phyloP scores from a whole-genome alignment of 1,140 invertebrate species.

The Mylabris phalerata region DNA sequence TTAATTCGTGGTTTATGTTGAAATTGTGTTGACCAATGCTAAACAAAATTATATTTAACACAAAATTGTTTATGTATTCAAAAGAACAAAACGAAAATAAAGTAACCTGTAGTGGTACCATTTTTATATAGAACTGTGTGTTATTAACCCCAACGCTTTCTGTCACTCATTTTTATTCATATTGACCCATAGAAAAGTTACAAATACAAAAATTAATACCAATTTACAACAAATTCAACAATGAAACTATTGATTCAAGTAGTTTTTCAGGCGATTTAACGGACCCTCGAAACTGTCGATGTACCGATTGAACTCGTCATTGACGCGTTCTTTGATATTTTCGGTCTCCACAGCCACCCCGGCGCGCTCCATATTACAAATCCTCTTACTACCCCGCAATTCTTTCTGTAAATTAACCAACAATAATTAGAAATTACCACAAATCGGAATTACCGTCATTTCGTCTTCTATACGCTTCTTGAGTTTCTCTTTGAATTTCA shows the following conservation, averaged over 20 bases:
- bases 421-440: background rate
- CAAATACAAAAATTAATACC: background rate
- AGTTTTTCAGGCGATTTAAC: slow-evolving; percentile 7
- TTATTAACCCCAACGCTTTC: too few species aligned
- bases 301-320: slow-evolving; percentile 23
- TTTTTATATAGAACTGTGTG: slow-evolving; percentile 8
- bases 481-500: slow-evolving; percentile 19
- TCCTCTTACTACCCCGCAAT: slow-evolving; percentile 19
- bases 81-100: too few species aligned
- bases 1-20: too few species aligned
- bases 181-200: background rate
- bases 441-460: background rate
- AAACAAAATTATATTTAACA: too few species aligned
- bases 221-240: background rate
- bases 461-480: slow-evolving; percentile 16
- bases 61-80: too few species aligned
- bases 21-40: too few species aligned
- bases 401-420: slow-evolving; percentile 16
- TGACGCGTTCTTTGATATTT: slow-evolving; percentile 6
- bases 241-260: background rate
- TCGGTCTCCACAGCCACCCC: background rate
- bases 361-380: slow-evolving; percentile 15
- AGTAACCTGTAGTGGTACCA: slow-evolving; percentile 6
- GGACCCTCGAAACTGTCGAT: slow-evolving; percentile 21
- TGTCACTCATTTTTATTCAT: background rate